phyloP scores from a whole-genome alignment of 2,113 vertebrate species.

The Saguinus imperator region DNA sequence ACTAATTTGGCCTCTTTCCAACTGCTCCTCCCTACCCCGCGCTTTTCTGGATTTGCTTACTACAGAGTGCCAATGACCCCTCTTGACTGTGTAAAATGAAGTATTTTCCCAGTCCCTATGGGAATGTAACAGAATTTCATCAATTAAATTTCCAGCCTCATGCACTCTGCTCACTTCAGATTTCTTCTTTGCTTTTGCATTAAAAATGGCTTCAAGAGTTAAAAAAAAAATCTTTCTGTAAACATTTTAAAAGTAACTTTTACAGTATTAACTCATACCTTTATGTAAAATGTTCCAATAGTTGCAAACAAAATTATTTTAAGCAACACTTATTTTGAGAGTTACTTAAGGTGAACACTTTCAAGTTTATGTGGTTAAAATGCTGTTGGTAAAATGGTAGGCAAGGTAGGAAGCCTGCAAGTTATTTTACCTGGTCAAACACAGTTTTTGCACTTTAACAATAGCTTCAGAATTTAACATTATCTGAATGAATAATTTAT shows the following conservation, averaged over 20 bases:
- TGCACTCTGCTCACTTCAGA: neutral
- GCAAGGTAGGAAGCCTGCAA: neutral
- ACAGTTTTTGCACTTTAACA: slow-evolving; percentile 47
- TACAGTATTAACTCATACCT: neutral
- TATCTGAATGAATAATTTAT: slow-evolving; percentile 61
- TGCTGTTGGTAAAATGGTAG: slow-evolving; percentile 19
- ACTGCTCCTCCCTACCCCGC: neutral
- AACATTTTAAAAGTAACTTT: neutral
- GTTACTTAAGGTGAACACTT: slow-evolving; percentile 62
- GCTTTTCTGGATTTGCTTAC: slow-evolving; percentile 24
- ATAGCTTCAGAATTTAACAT: slow-evolving; percentile 57
- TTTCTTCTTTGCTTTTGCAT: slow-evolving; percentile 17
- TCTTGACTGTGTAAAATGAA: slow-evolving; percentile 42
- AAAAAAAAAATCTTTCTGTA: neutral
- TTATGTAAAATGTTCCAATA: neutral
- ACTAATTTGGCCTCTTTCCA: slow-evolving; percentile 20
- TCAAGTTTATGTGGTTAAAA: slow-evolving; percentile 58
- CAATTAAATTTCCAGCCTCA: neutral
- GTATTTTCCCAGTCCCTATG: neutral
- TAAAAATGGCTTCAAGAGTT: slow-evolving; percentile 10
- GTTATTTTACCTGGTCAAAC: slow-evolving; percentile 47
- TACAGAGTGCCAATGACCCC: neutral
- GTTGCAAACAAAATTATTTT: slow-evolving; percentile 17
- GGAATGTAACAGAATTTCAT: slow-evolving; percentile 39
- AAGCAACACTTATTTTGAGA: slow-evolving; percentile 6